These are phyloP conservation scores for Cataglyphis altisquamis DNA, from an alignment of 2,888 invertebrate genomes.

Conservation along the genomic window DNA sequence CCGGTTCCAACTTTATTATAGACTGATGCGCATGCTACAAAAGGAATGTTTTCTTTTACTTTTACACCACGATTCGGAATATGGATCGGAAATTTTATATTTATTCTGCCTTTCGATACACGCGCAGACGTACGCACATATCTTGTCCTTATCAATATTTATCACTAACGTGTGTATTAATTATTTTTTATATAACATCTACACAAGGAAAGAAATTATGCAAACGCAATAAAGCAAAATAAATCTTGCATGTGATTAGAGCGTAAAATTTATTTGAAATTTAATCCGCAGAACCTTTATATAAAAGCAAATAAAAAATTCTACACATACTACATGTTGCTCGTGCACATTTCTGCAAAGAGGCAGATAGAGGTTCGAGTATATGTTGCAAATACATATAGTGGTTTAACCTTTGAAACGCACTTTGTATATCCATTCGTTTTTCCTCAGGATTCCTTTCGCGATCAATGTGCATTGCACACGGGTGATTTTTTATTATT, in stretches of 20 bases:
- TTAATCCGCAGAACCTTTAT: not conserved
- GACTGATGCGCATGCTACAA: conserved; percentile 14
- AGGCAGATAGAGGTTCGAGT: conserved; percentile 31
- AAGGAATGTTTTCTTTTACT: conserved; percentile 11
- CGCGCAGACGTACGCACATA: not conserved
- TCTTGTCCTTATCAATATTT: not conserved
- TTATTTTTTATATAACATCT: conserved; percentile 7
- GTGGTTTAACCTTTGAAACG: conserved; percentile 49
- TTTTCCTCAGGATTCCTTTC: conserved; percentile 52
- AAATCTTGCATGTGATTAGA: not conserved
- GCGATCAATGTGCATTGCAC: conserved; percentile 49
- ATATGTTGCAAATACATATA: conserved; percentile 26
- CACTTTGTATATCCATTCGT: conserved; percentile 25
- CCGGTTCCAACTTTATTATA: conserved; percentile 74
- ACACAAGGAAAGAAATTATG: not conserved
- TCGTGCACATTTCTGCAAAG: conserved; percentile 7
- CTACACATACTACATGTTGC: not conserved
- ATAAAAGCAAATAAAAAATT: not conserved
- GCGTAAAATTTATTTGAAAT: not conserved
- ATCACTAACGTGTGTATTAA: not conserved
- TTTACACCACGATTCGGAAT: not conserved
- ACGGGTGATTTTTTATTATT: conserved; percentile 43
- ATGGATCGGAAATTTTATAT: not conserved
- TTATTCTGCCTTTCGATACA: not conserved
- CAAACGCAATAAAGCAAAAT: not conserved